Percentiles rank a stretch among this genome's conserved stretches.
These are phyloP conservation scores for Branchellion lobata DNA, from an alignment of 2,888 invertebrate species.

Conservation along the genomic window DNA sequence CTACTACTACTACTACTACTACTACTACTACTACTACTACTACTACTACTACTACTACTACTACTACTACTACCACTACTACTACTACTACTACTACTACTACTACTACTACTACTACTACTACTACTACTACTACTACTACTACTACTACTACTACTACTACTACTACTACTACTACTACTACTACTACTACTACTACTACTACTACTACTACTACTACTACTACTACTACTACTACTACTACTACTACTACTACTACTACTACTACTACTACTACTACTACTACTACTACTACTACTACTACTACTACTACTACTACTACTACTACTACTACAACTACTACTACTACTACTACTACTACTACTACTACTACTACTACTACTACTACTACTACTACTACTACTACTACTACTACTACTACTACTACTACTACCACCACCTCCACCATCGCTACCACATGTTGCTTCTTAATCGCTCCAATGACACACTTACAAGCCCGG, in stretches of 20 bases:
- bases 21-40: conserved; percentile 14
- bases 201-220: neutral
- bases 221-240: neutral
- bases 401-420: neutral
- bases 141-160: conserved; percentile 46
- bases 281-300: neutral
- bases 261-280: neutral
- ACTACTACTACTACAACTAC: neutral
- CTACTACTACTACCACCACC: neutral
- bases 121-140: conserved; percentile 46
- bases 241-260: neutral
- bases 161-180: conserved; percentile 45
- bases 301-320: neutral
- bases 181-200: conserved; percentile 24
- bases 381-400: neutral
- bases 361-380: neutral
- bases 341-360: neutral
- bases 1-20: conserved; percentile 14
- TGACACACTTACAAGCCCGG: too few species aligned
- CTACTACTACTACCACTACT: neutral
- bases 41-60: conserved; percentile 14
- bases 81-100: neutral
- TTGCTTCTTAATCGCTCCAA: too few species aligned
- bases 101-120: conserved; percentile 36
- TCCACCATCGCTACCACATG: neutral